phyloP scores from a whole-genome alignment of 2,113 vertebrate genomes.

The Natator depressus region DNA sequence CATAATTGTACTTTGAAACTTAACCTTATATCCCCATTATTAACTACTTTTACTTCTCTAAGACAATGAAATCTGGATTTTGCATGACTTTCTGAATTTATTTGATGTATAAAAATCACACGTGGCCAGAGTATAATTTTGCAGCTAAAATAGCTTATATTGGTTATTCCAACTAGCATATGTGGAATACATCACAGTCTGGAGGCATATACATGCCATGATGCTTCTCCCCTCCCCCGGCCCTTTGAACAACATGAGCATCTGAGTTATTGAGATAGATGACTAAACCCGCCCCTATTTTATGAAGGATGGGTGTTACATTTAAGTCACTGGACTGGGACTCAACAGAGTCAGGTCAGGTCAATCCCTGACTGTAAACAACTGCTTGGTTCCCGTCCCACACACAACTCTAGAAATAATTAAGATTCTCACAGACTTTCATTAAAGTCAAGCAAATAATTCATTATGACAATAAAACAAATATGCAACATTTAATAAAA shows the following conservation, averaged over 20 bases:
- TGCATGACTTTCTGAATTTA: neutral
- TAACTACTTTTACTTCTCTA: neutral
- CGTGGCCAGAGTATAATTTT: neutral
- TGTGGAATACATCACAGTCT: neutral
- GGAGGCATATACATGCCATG: rapidly evolving
- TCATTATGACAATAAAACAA: slow-evolving; percentile 15
- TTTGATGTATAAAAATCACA: neutral
- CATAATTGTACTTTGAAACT: neutral
- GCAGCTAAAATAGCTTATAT: neutral
- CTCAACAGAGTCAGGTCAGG: neutral
- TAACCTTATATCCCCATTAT: neutral
- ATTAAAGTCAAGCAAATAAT: slow-evolving; percentile 21
- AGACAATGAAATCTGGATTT: neutral
- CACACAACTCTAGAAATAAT: neutral
- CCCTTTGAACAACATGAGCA: neutral
- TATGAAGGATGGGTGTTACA: neutral
- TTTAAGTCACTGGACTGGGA: neutral
- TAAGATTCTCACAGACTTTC: neutral
- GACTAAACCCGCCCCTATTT: neutral
- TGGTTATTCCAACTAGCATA: neutral
- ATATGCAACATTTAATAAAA: slow-evolving; percentile 31
- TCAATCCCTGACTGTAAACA: neutral
- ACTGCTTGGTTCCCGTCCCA: neutral
- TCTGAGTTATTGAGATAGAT: neutral
- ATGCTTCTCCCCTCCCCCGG: neutral